Evolutionary conservation across 2,888 invertebrate species (phyloP), one percentile per base, ranked within the genome.

Genomic region (Cantharis flavilabris): DNA sequence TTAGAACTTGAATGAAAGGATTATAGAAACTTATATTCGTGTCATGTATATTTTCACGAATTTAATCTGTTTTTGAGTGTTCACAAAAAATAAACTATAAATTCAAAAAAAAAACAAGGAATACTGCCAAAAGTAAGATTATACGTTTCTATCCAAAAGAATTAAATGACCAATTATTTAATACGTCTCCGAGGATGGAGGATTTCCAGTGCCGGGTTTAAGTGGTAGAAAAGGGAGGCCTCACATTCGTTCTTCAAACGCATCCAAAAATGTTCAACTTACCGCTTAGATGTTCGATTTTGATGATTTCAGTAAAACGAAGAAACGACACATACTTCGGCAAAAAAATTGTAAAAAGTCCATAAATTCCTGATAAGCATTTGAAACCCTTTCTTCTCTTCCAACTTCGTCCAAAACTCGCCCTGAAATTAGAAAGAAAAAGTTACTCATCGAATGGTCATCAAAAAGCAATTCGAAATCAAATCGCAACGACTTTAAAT

Each of bases 281-380:
- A 67, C 65, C 65, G 65, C 65, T 67, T 67, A 67, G 26, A 67
- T 67, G 20, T 23, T 67, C 23, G 65, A 67, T 67, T 67, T 67
- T 67, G 26, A 49, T 49, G 49, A 49, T 49, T 49, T 49, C 9
- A 49, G 26, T 26, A 67, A 67, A 67, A 67, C 26, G 65, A 67
- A 67, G 26, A 67, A 67, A 23, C 65, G 23, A 26, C 65, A 67
- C 65, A 67, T 67, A 67, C 20, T 26, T 14, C 65, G 18, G 65
- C 65, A 23, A n/a, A 49, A 49, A 49, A 49, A 49, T 49, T 49
- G 49, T 49, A 26, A 67, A n/a, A 67, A 23, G 26, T 26, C 65
- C 20, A 67, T 67, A 67, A 67, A 23, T 20, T 67, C 65, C 65
- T 67, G 65, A 67, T 67, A 67, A 67, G 65, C 65, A 67, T 67